Evolutionary conservation across 2,113 vertebrate species (phyloP).

Genomic region (Gobio gobio): DNA sequence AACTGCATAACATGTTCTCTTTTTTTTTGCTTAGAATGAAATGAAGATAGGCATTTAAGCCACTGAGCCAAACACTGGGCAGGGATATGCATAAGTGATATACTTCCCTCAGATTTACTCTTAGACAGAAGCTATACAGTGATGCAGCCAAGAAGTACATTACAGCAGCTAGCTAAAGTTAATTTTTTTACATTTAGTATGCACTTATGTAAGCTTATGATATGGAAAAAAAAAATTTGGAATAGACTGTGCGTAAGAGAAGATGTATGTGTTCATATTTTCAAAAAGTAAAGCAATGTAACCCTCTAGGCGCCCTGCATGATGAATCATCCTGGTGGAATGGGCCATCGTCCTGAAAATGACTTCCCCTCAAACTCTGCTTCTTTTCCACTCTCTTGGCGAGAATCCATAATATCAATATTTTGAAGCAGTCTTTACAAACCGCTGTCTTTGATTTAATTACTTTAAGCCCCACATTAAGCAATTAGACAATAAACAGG

Average conservation of each 20-base stretch:
- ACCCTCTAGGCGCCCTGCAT: not conserved
- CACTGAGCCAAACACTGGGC: not conserved
- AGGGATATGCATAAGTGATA: not conserved
- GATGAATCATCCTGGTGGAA: conserved; percentile 11
- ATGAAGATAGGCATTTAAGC: not conserved
- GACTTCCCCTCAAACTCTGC: not conserved
- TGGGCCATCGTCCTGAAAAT: conserved; percentile 23
- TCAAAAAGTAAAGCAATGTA: conserved; percentile 9
- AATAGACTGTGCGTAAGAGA: not conserved
- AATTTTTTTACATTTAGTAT: not conserved
- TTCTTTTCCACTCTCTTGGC: conserved; percentile 8
- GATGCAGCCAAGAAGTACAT: not conserved
- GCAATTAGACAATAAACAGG: not conserved
- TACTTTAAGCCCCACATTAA: not conserved
- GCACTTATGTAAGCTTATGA: conserved; percentile 8
- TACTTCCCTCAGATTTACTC: not conserved
- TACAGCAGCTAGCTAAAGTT: not conserved
- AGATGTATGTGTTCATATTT: not conserved
- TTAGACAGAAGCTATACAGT: not conserved
- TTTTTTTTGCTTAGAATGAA: not conserved
- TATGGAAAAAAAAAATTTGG: not conserved
- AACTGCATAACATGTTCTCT: not conserved
- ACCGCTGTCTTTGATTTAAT: not conserved
- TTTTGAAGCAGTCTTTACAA: not conserved
- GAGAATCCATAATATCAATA: not conserved